Evolutionary conservation across 2,113 vertebrate species (phyloP).

Genomic region (Ciconia stormi): DNA sequence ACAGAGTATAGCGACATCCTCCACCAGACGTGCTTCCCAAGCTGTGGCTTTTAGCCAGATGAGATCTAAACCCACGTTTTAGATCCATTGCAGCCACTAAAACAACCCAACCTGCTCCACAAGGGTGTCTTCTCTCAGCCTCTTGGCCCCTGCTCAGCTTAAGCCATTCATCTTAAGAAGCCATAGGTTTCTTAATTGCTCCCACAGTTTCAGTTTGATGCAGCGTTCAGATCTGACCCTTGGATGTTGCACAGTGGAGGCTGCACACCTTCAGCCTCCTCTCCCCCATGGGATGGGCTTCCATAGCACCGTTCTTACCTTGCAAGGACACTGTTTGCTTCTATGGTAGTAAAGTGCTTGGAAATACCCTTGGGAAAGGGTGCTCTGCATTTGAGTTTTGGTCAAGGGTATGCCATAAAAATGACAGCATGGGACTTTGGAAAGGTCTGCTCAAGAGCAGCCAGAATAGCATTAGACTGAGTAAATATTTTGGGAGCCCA

Average conservation of each 20-base stretch:
- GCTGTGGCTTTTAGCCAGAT: constrained; percentile 22
- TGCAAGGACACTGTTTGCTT: not conserved
- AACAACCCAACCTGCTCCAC: not conserved
- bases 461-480: not conserved
- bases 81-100: not conserved
- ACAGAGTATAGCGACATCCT: not conserved
- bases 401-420: not conserved
- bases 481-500: constrained; percentile 19
- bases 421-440: not conserved
- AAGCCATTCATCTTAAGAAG: not conserved
- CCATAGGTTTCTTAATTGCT: not conserved
- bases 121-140: not conserved
- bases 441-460: not conserved
- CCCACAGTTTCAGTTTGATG: not conserved
- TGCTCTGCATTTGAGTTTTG: not conserved
- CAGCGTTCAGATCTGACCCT: not conserved
- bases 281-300: not conserved
- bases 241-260: not conserved
- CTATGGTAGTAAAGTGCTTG: not conserved
- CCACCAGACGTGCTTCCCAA: not conserved
- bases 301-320: not conserved
- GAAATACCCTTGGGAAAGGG: not conserved
- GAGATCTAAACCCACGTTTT: not conserved
- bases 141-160: not conserved
- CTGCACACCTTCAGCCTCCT: not conserved